These are phyloP conservation scores for Nymphicus hollandicus DNA, from an alignment of 2,113 vertebrate genomes.

Conservation along the genomic window DNA sequence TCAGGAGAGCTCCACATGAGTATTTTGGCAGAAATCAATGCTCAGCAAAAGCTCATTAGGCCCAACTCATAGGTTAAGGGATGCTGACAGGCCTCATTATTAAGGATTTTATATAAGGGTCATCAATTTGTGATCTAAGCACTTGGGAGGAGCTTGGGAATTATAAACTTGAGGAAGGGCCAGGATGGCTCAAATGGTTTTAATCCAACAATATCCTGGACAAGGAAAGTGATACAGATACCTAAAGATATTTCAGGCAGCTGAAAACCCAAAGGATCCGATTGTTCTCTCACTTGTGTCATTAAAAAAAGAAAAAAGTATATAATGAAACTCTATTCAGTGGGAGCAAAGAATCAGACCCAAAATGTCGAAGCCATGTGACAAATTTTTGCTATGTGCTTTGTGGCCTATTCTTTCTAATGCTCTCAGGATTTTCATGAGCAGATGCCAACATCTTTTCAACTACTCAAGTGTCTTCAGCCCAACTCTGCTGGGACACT, in stretches of 20 bases:
- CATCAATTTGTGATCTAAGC: background rate
- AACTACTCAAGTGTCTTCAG: background rate
- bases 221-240: background rate
- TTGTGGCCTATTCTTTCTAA: background rate
- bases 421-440: background rate
- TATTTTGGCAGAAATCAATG: background rate
- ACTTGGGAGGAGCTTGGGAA: background rate
- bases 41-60: background rate
- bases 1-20: background rate
- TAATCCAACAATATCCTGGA: background rate
- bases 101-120: background rate
- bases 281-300: background rate
- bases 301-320: background rate
- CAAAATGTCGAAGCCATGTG: background rate
- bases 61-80: background rate
- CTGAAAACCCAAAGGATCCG: background rate
- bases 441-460: background rate
- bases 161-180: background rate
- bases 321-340: background rate
- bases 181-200: background rate
- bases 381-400: background rate
- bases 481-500: background rate
- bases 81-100: background rate
- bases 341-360: background rate
- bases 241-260: background rate